phyloP scores from a whole-genome alignment of 2,888 invertebrate genomes.

The Desoria tigrina region DNA sequence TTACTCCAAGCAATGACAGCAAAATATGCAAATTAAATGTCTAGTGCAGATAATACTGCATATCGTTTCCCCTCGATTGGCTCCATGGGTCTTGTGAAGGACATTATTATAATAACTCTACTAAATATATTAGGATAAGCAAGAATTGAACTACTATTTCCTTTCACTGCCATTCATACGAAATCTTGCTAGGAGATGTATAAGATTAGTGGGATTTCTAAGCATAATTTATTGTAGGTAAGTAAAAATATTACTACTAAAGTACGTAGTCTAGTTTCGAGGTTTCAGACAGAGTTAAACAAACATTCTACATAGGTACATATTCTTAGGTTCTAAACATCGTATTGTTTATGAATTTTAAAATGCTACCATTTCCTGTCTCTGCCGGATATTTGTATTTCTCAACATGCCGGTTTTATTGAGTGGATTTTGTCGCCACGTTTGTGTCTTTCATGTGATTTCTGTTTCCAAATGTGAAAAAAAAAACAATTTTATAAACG shows the following conservation, averaged over 20 bases:
- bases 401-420: background rate
- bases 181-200: background rate
- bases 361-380: slow-evolving; percentile 7
- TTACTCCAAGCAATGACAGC: too few species aligned
- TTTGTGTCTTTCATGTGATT: slow-evolving; percentile 10
- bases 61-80: too few species aligned
- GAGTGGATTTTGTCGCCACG: slow-evolving; percentile 6
- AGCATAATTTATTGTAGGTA: too few species aligned
- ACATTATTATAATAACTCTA: too few species aligned
- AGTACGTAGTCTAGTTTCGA: background rate
- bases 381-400: slow-evolving; percentile 1
- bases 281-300: background rate
- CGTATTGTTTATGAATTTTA: slow-evolving; percentile 1
- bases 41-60: too few species aligned
- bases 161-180: slow-evolving; percentile 8
- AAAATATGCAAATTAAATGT: too few species aligned
- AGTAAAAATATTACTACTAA: slow-evolving; percentile 2
- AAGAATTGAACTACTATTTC: background rate
- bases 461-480: background rate
- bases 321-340: background rate
- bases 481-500: background rate
- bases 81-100: too few species aligned
- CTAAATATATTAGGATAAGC: background rate
- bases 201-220: too few species aligned
- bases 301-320: background rate